Base-by-base conservation (phyloP, 2,113 vertebrate genomes). In the Spea multiplicata region DNA sequence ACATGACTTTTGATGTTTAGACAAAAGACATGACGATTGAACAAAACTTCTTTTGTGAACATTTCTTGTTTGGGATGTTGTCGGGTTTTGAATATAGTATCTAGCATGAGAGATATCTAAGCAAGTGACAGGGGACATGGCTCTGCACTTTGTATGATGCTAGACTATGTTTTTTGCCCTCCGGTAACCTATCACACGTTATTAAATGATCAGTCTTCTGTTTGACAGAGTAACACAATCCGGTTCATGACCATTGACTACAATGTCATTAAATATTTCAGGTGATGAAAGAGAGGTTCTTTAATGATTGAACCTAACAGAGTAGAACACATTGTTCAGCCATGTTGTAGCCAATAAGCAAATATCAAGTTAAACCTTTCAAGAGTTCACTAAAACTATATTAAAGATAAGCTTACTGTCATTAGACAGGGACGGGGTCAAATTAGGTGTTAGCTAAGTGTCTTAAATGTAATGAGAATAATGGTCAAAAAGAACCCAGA, bases 141-240 rank as follows among this genome's bases (percentile, higher is more conserved):
- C 12, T 57, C 10, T 75, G 62, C 74, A 69, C 57, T 48, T 59
- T 68, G 9, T 12, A 76, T 69, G 57, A 76, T 48, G 53, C 66
- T 49, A 50, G 69, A 61, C 45, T 49, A 59, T 57, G 10, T 14
- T 61, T 30, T 76, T 48, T 47, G 7, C 70, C n/a, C 47, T 61
- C 16, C 44, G 8, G 50, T 67, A 12, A 44, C 44, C 47, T 30
- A 17, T 76, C 6, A 62, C 50, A 61, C 65, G 70, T 76, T 67
- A 75, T 67, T 57, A 48, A 53, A 48, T 68, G 65, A 68, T 76
- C 50, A 46, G 65, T 68, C 14, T 9, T 76, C 74, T 76, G 50
- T 68, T 55, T 30, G 50, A 67, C 47, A 12, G 4, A 46, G 73
- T 5, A 75, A 75, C 45, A 14, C 16, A 55, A 73, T 73, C 53